Percentiles rank a stretch among this genome's conserved stretches.
Conservation (phyloP, 2,113 vertebrate genomes). For the Rhea pennata region DNA sequence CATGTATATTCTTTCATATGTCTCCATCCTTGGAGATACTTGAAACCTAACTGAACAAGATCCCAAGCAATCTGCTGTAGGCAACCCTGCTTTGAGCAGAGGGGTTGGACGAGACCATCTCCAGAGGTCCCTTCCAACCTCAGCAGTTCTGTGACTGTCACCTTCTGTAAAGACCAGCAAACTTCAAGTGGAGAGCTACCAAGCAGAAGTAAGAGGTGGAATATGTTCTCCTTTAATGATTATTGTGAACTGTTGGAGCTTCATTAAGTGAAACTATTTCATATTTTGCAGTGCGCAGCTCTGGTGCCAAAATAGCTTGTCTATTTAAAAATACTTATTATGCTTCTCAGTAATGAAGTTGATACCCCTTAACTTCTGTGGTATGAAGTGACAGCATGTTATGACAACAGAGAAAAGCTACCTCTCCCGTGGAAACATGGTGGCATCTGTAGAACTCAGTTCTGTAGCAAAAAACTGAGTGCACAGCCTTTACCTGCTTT, state of each 20-base stretch:
- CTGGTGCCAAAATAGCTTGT: not conserved
- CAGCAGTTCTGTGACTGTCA: accelerated
- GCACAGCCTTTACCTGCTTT: not conserved
- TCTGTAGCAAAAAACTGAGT: not conserved
- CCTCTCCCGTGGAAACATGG: not conserved
- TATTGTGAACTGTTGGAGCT: not conserved
- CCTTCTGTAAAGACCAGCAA: not conserved
- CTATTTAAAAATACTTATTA: not conserved
- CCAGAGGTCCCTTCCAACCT: not conserved
- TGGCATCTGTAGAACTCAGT: not conserved
- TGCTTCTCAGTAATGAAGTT: not conserved
- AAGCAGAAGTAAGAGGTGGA: not conserved
- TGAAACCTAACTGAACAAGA: not conserved
- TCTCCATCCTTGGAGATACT: not conserved
- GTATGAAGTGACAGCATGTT: not conserved
- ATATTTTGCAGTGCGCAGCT: not conserved
- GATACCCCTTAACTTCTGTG: not conserved
- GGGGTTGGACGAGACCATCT: not conserved
- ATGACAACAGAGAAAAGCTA: not conserved
- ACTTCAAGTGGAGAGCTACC: not conserved
- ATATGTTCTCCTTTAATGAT: not conserved
- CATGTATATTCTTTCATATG: not conserved
- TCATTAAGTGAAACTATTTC: not conserved
- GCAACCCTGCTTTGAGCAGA: not conserved
- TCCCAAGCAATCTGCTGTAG: not conserved